phyloP scores from a whole-genome alignment of 2,113 vertebrate species.

The Trachemys scripta region DNA sequence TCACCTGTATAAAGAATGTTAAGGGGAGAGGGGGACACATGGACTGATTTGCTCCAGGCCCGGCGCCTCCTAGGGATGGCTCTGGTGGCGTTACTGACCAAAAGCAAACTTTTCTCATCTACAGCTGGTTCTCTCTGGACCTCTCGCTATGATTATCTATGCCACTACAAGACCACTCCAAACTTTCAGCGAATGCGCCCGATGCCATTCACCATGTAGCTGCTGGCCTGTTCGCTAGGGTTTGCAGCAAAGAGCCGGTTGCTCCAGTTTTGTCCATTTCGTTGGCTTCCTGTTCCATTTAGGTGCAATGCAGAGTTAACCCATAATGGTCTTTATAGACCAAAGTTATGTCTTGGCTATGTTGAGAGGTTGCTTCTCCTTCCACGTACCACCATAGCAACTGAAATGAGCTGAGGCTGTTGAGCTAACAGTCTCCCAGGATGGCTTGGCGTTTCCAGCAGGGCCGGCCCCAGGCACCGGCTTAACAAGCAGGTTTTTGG shows the following conservation, averaged over 20 bases:
- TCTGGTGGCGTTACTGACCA: neutral
- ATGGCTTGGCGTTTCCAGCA: neutral
- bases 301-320: neutral
- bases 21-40: too few species aligned
- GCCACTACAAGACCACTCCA: neutral
- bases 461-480: too few species aligned
- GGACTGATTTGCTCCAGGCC: too few species aligned
- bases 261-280: fast-evolving
- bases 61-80: too few species aligned
- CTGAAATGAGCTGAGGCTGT: neutral
- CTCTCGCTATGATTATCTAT: neutral
- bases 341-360: neutral
- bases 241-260: neutral
- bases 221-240: neutral
- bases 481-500: too few species aligned
- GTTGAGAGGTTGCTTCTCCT: neutral
- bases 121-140: neutral
- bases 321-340: neutral
- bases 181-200: neutral
- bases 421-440: neutral
- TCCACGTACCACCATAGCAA: neutral
- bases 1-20: too few species aligned
- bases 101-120: neutral
- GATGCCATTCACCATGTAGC: neutral
- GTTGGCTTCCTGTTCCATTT: neutral